Evolutionary conservation across 2,113 vertebrate genomes (phyloP).

Genomic region (Oceanites oceanicus): DNA sequence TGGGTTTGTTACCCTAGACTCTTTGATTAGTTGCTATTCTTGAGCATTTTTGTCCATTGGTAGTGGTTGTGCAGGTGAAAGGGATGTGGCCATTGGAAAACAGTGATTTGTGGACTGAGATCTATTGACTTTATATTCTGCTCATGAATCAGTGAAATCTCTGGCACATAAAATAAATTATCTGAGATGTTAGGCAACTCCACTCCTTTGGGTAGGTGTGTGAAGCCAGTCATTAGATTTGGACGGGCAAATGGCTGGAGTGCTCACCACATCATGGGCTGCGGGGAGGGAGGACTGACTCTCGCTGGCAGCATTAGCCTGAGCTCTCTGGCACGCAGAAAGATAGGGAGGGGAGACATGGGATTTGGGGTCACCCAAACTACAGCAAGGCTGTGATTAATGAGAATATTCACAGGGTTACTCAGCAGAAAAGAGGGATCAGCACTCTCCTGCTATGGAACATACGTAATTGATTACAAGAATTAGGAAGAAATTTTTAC

Average conservation of each 20-base stretch:
- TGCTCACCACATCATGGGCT: background rate
- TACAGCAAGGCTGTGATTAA: background rate
- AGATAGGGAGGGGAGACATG: background rate
- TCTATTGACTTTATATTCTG: background rate
- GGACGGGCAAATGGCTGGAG: background rate
- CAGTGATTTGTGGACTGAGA: background rate
- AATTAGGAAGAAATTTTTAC: background rate
- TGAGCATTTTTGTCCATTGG: background rate
- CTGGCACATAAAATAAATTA: background rate
- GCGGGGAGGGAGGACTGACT: background rate
- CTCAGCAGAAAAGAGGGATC: background rate
- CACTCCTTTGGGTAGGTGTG: background rate
- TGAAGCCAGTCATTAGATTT: background rate
- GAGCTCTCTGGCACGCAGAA: background rate
- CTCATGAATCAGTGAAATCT: background rate
- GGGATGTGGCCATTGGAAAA: background rate
- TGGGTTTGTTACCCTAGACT: background rate
- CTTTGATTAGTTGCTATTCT: background rate
- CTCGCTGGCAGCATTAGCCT: background rate
- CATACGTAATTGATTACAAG: background rate
- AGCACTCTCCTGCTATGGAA: background rate
- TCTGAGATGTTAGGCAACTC: background rate
- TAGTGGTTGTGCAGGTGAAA: background rate
- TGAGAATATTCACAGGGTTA: background rate
- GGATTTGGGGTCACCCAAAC: background rate